A percentile compares a stretch with the other conserved stretches of the same genome.
phyloP scores from a whole-genome alignment of 92 coral and sea anemone species.

The Phymanthus crucifer region DNA sequence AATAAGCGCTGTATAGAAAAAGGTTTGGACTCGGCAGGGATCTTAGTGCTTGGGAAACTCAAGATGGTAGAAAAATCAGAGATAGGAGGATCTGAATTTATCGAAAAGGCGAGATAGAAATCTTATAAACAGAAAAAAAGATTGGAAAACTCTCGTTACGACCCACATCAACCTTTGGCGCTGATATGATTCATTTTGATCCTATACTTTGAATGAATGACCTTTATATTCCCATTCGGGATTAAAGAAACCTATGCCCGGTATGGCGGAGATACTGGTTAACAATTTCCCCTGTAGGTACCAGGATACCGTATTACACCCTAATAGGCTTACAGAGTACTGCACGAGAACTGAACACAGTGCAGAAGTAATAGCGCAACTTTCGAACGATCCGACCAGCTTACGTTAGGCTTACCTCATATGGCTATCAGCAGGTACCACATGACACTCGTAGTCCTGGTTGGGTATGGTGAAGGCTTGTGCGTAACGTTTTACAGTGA shows the following conservation, averaged over 20 bases:
- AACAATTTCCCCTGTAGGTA: neutral
- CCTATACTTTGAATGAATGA: neutral
- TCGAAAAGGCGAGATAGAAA: too few species aligned
- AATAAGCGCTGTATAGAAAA: too few species aligned
- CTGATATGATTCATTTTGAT: too few species aligned
- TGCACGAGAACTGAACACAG: neutral
- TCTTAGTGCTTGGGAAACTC: too few species aligned
- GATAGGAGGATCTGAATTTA: too few species aligned
- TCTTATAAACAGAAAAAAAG: too few species aligned
- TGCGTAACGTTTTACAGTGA: neutral
- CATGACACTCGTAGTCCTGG: neutral
- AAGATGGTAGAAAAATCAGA: too few species aligned
- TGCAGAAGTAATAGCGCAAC: too few species aligned
- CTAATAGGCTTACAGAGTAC: neutral
- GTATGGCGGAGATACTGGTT: neutral
- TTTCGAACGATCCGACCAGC: neutral
- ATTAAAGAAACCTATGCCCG: neutral
- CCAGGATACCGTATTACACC: neutral
- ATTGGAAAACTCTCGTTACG: too few species aligned
- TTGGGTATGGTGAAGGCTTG: neutral
- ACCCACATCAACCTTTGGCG: too few species aligned
- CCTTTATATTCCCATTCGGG: neutral
- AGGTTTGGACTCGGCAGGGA: too few species aligned
- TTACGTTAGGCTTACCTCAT: slow-evolving; percentile 8
- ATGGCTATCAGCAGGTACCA: neutral